Conservation (phyloP, 2,888 invertebrate species). For the Scaptomyza polygonia region DNA sequence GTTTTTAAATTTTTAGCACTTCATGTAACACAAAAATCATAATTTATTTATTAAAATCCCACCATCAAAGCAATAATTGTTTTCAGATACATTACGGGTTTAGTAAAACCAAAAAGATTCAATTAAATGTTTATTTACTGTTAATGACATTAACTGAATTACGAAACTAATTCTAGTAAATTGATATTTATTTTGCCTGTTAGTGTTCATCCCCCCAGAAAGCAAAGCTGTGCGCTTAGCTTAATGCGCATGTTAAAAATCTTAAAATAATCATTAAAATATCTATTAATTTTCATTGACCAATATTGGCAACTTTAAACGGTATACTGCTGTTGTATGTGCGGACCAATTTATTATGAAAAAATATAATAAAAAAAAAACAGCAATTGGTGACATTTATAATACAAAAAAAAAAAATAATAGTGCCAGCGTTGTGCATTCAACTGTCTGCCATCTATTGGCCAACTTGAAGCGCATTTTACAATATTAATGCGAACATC, state of each 20-base stretch:
- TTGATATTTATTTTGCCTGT: background rate
- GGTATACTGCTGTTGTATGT: no score
- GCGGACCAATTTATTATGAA: background rate
- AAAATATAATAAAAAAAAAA: slow-evolving; percentile 6
- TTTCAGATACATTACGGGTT: background rate
- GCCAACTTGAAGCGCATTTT: slow-evolving; percentile 49
- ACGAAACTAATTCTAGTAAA: background rate
- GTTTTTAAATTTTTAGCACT: background rate
- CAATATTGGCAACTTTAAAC: background rate
- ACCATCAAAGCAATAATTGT: background rate
- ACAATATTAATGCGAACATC: slow-evolving; percentile 40
- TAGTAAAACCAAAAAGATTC: no score
- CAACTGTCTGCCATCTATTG: slow-evolving; percentile 51
- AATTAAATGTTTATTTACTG: background rate
- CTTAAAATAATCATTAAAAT: slow-evolving; percentile 63
- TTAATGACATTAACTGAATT: background rate
- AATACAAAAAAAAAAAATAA: slow-evolving; percentile 33
- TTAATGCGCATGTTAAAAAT: slow-evolving; percentile 45
- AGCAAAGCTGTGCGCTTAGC: slow-evolving; percentile 8
- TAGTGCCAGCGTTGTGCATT: slow-evolving; percentile 42
- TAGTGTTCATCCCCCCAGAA: no score
- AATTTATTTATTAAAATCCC: background rate
- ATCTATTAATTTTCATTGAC: slow-evolving; percentile 66
- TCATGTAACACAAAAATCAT: background rate
- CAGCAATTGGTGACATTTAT: slow-evolving; percentile 48